Base-by-base conservation (phyloP, 2,797 vertebrate genomes). In the Trematomus bernacchii region DNA sequence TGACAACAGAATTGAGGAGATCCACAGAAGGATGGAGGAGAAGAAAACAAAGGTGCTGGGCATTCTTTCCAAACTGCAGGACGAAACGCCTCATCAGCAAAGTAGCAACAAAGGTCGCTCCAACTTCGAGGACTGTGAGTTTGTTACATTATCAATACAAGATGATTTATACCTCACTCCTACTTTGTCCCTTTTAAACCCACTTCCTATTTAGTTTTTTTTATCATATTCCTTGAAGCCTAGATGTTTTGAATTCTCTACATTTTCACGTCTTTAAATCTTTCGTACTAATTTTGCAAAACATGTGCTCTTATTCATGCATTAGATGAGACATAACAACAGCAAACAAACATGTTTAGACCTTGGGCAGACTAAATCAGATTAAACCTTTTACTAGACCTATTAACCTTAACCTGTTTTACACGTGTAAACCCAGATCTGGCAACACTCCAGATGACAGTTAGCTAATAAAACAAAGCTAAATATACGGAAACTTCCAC, bases 121-220 rank as follows among this genome's bases (percentile, higher is more conserved):
- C 70, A 85, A 82, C 77, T 95, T 96, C 66, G 89, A 94, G 72
- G 89, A 94, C 52, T 90, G 91, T 95, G 82, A 96, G 92, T 90
- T 71, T 21, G 44, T 40, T 14, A 11, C 61, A 12, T 12, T 3
- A 21, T 6, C 4, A 9, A 40, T 50, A 59, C n/a, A 0, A 0
- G 3, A 10, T 30, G 3, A 57, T 69, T 62, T 62, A 16, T n/a
- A 27, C 0, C 3, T 40, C 14, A 5, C 4, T 12, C 0, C 30
- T 18, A 18, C 1, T n/a, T 27, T 14, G 1, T 7, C 1, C 13
- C 19, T 43, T 30, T 44, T 14, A 18, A 40, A 46, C 3, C 5
- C 4, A 15, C 14, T 11, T 0, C 27, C 58, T 3, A 30, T 30
- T 11, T 27, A 27, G 27, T 27, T 42, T 48, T 40, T 40, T 50